These are phyloP conservation scores for Pipistrellus nathusii DNA, from an alignment of 2,797 vertebrate species.

Conservation along the genomic window DNA sequence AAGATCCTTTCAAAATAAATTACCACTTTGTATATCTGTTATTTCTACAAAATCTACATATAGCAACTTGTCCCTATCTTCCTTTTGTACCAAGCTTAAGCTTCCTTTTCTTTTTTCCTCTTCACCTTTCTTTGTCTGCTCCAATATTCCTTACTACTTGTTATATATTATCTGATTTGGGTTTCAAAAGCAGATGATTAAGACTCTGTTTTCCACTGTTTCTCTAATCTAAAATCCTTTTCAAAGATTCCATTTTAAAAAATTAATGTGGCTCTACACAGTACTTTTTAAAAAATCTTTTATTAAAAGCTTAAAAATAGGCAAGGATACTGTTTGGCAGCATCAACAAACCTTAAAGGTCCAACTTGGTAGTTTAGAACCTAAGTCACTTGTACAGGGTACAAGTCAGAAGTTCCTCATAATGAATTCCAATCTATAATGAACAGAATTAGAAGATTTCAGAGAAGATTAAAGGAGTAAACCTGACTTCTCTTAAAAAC, in stretches of 20 bases:
- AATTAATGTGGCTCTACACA: conserved; percentile 30
- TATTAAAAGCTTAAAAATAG: conserved; percentile 49
- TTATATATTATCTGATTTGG: conserved; percentile 12
- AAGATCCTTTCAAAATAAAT: conserved; percentile 47
- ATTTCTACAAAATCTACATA: conserved; percentile 36
- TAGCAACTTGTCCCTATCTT: not conserved
- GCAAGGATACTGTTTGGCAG: not conserved
- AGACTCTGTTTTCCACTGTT: conserved; percentile 16
- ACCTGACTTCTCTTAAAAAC: conserved; percentile 32
- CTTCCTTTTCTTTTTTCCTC: conserved; percentile 53
- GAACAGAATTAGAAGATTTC: conserved; percentile 26
- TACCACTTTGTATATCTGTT: conserved; percentile 26
- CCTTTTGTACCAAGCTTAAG: conserved; percentile 37
- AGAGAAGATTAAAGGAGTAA: conserved; percentile 51
- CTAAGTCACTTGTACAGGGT: not conserved
- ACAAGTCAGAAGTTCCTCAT: not conserved
- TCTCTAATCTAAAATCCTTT: conserved; percentile 28
- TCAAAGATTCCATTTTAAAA: conserved; percentile 39
- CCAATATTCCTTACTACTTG: conserved; percentile 35
- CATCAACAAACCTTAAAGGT: conserved; percentile 28
- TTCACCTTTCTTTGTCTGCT: conserved; percentile 36
- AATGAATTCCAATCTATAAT: conserved; percentile 27
- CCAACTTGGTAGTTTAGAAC: conserved; percentile 32
- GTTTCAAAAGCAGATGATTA: conserved; percentile 33
- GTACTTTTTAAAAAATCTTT: conserved; percentile 12